A percentile compares a stretch with the other conserved stretches of the same genome.
These are phyloP conservation scores for Gallinago paraguaiae DNA, from an alignment of 2,113 vertebrate genomes.

Conservation along the genomic window DNA sequence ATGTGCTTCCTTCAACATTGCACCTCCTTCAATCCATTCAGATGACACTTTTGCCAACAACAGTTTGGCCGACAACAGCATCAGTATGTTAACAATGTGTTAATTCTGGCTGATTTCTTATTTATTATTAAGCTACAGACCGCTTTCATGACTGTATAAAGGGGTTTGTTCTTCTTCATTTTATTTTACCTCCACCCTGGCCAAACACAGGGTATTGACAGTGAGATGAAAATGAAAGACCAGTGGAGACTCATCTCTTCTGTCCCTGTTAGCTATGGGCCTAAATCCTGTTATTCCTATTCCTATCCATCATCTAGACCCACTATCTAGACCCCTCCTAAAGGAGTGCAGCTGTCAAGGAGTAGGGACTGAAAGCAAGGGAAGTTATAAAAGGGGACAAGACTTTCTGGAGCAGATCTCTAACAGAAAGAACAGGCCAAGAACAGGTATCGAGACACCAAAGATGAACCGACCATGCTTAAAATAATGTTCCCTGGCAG, in stretches of 20 bases:
- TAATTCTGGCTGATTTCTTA: background rate
- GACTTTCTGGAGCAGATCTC: background rate
- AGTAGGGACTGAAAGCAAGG: background rate
- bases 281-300: background rate
- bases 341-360: background rate
- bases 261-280: background rate
- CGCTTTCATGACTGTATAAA: background rate
- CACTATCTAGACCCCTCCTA: background rate
- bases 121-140: background rate
- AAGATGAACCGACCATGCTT: background rate
- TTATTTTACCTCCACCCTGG: background rate
- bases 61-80: background rate
- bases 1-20: background rate
- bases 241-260: background rate
- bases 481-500: background rate
- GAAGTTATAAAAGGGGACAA: background rate
- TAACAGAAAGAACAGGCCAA: background rate
- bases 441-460: background rate
- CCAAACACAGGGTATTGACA: background rate
- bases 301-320: too few species aligned
- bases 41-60: background rate
- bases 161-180: background rate
- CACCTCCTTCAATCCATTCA: background rate
- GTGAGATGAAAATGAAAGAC: background rate
- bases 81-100: background rate